Conservation (phyloP, 2,113 vertebrate species). For the Dasyornis broadbenti region DNA sequence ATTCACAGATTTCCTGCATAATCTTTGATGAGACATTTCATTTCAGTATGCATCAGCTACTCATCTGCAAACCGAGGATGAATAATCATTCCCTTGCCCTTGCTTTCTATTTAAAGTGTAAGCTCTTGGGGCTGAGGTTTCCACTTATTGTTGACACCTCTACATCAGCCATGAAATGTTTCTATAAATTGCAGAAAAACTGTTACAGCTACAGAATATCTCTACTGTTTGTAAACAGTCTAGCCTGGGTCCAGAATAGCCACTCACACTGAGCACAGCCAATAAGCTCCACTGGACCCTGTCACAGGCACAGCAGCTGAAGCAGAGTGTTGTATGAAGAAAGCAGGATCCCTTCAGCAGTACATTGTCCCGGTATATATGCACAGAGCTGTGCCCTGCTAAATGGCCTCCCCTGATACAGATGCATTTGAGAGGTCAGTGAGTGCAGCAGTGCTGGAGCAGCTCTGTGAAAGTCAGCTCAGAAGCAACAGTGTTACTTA, state of each 20-base stretch:
- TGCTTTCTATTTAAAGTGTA: constrained; percentile 42
- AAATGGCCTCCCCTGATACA: background rate
- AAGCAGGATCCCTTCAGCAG: background rate
- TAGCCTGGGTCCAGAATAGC: background rate
- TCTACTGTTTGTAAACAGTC: constrained; percentile 4
- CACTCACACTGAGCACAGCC: background rate
- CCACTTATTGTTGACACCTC: constrained; percentile 27
- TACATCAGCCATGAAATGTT: background rate
- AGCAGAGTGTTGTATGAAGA: background rate
- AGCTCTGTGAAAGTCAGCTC: background rate
- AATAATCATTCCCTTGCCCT: constrained; percentile 50
- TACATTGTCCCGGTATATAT: background rate
- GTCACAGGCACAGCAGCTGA: background rate
- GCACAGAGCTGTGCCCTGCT: background rate
- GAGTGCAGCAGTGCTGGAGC: background rate
- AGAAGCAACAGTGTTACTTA: background rate
- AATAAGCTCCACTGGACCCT: background rate
- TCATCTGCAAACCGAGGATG: constrained; percentile 3
- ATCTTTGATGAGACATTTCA: background rate
- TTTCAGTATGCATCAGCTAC: constrained; percentile 14
- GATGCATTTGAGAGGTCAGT: background rate
- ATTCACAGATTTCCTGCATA: background rate
- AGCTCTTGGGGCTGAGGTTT: constrained; percentile 6
- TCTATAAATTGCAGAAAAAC: constrained; percentile 19
- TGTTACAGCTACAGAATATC: background rate